Base-by-base conservation (phyloP, 2,113 vertebrate genomes). In the Cephalopterus ornatus region DNA sequence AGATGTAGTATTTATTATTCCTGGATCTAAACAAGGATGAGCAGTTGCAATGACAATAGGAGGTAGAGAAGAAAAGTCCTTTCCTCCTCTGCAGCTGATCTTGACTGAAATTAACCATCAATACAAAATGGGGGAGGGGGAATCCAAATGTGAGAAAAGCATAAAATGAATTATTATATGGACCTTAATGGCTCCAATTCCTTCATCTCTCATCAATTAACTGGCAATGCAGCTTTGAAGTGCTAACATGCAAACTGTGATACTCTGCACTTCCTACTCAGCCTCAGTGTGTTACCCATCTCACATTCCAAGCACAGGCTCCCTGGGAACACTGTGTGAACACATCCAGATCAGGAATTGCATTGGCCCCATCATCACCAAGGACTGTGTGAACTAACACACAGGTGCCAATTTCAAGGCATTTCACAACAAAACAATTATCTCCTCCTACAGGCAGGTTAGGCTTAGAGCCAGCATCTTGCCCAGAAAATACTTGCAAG, bases 1-100 rank as follows among this genome's bases (percentile, higher is more conserved):
- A 78, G 35, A 78, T 67, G 59, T 16, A 81, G 30, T 30, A 62
- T 87, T 82, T 72, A 68, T 59, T 85, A 89, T 47, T 92, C 74
- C 76, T 79, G 75, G 74, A 80, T 56, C 59, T 75, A 83, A 93
- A 95, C 42, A 91, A 79, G 56, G n/a, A 53, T 35, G 21, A 89
- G 67, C 39, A 77, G 53, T 9, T 59, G 37, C 82, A 59, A 70
- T n/a, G 42, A 66, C 41, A 85, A 14, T 0, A 76, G 53, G 7
- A 75, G 30, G 30, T 17, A 78, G 32, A 41, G 46, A 68, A 74
- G 26, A 62, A 70, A 92, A 77, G 6, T 37, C n/a, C 59, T 49
- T 41, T 72, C 30, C 28, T 65, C 24, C 53, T 66, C 62, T 83
- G 44, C 37, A 58, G 49, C 15, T 66, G 10, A 9, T 82, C 66